Evolutionary conservation across 2,888 invertebrate genomes (phyloP), one percentile per base, ranked within the genome.

Genomic region (Caradrina clavipalpis): DNA sequence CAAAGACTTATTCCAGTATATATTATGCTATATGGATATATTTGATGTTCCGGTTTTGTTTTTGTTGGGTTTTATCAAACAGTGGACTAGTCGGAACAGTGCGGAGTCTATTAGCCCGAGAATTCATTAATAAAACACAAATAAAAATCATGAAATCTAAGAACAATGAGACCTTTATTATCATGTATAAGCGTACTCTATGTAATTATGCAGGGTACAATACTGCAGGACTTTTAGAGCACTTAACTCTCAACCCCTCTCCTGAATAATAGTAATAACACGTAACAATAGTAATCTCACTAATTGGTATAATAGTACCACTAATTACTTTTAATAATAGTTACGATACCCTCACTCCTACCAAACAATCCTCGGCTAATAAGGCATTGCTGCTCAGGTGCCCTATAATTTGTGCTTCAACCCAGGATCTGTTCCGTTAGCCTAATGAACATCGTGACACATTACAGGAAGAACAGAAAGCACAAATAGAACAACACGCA

Each of bases 371-470:
- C 58, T 22, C 21, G n/a, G 10, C 39, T 55, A 79, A 55, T 53
- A 54, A 49, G 35, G 70, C 49, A 42, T 15, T 69, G 39, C 31
- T 31, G 54, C 50, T 70, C 39, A 56, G 0, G 62, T 63, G 50
- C 59, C 21, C 68, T 63, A 69, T 81, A 57, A 78, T 78, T 80
- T 78, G 62, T 50, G 67, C 53, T 54, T 50, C 63, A 55, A 35
- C 45, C 31, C 35, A 45, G 51, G 68, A 62, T 74, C 79, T 61
- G 65, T 75, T 68, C 71, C 77, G 76, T 78, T 78, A 78, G 62
- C 31, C 66, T 80, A 76, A 80, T 80, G 62, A 76, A 63, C 62
- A 70, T 17, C 42, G 39, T 17, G 53, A 17, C 39, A 56, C 45
- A 54, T 8, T 17, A 13, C 17, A 56, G 10, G 17, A 22, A 7